A percentile compares a stretch with the other conserved stretches of the same genome.
Conservation (phyloP, 2,888 invertebrate species). For the Heliconius aoede region DNA sequence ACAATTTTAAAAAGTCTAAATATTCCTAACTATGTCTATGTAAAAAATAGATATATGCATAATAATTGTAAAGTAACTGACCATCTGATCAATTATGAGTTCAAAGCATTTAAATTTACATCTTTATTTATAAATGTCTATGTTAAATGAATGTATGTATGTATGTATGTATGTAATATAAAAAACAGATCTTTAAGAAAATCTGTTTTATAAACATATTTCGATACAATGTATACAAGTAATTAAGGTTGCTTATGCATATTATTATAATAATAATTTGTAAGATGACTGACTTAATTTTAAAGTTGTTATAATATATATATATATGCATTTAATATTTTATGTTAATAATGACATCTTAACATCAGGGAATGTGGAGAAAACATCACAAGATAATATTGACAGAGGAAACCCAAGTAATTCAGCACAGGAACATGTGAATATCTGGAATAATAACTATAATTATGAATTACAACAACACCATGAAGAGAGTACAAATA, state of each 20-base stretch:
- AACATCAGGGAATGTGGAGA: slow-evolving; percentile 15
- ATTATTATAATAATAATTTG: slow-evolving; percentile 1
- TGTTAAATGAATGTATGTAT: background rate
- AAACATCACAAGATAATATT: slow-evolving; percentile 47
- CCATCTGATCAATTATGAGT: background rate
- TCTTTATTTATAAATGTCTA: slow-evolving; percentile 13
- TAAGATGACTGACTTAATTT: background rate
- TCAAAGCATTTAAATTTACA: background rate
- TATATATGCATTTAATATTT: background rate
- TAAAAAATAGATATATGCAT: background rate
- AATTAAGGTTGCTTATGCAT: background rate
- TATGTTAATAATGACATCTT: slow-evolving; percentile 31
- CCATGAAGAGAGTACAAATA: slow-evolving; percentile 25
- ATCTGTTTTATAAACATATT: background rate
- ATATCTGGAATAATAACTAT: slow-evolving; percentile 31
- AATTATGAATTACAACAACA: background rate
- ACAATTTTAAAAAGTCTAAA: background rate
- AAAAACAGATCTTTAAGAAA: background rate
- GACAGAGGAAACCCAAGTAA: slow-evolving; percentile 44
- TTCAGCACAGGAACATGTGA: slow-evolving; percentile 52
- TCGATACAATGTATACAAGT: background rate
- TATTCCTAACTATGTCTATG: background rate
- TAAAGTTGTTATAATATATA: background rate
- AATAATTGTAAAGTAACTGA: background rate
- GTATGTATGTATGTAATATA: background rate